Conservation (phyloP, 2,113 vertebrate species). For the Actinemys pallida region DNA sequence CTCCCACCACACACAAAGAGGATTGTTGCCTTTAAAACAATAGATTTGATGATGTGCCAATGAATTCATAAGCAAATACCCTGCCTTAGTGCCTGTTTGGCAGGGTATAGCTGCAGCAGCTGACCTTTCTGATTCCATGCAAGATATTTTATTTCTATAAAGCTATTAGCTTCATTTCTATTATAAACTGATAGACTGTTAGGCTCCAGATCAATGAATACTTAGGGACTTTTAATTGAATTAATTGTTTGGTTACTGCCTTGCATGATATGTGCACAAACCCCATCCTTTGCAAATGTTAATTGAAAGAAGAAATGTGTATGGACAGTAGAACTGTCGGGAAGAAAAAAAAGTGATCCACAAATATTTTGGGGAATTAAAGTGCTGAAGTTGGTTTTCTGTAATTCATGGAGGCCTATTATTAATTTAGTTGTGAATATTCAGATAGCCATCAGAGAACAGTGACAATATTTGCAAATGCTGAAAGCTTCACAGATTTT, state of each 20-base stretch:
- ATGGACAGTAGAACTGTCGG: slow-evolving; percentile 16
- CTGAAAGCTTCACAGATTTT: slow-evolving; percentile 17
- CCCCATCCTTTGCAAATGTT: slow-evolving; percentile 61
- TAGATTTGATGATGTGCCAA: not conserved
- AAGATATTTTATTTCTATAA: slow-evolving; percentile 5
- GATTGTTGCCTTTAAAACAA: not conserved
- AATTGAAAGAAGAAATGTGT: slow-evolving; percentile 63
- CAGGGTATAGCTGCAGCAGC: slow-evolving; percentile 8
- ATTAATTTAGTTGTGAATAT: slow-evolving; percentile 7
- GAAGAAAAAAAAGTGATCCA: not conserved
- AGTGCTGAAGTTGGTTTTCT: not conserved
- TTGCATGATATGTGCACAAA: not conserved
- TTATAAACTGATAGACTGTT: slow-evolving; percentile 20
- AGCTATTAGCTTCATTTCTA: not conserved
- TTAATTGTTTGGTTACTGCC: slow-evolving; percentile 1
- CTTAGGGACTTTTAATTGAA: slow-evolving; percentile 38
- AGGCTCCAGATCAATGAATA: slow-evolving; percentile 31
- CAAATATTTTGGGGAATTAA: not conserved
- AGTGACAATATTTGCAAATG: slow-evolving; percentile 16
- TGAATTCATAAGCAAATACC: not conserved
- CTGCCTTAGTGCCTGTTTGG: not conserved
- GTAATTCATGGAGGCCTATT: not conserved
- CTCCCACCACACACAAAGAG: not conserved
- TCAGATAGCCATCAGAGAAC: not conserved
- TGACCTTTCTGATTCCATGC: not conserved